phyloP scores from a whole-genome alignment of 1,140 invertebrate genomes.

The Papilio polytes region DNA sequence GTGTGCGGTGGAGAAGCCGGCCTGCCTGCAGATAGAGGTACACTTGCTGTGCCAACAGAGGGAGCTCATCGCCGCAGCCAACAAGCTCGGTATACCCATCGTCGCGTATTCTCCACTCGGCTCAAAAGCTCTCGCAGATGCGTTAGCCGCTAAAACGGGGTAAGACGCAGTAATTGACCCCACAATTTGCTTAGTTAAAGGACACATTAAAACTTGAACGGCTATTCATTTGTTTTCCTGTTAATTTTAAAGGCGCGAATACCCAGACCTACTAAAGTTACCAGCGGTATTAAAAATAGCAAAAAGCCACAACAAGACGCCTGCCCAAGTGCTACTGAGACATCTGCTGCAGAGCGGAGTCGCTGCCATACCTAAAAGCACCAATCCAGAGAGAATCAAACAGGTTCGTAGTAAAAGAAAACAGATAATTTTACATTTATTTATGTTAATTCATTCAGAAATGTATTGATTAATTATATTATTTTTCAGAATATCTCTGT shows the following conservation, averaged over 20 bases:
- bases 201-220: background rate
- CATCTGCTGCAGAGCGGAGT: conserved; percentile 90
- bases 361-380: conserved; percentile 93
- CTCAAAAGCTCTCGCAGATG: conserved; percentile 85
- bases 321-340: conserved; percentile 92
- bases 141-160: conserved; percentile 75
- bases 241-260: conserved; percentile 69
- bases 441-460: background rate
- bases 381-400: conserved; percentile 87
- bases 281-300: conserved; percentile 88
- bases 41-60: conserved; percentile 93
- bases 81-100: conserved; percentile 87
- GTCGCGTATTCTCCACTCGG: conserved; percentile 94
- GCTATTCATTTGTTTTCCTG: background rate
- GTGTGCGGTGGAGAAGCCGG: conserved; percentile 86
- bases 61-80: conserved; percentile 88
- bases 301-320: conserved; percentile 86
- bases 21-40: conserved; percentile 90
- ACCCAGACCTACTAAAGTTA: conserved; percentile 89
- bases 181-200: background rate
- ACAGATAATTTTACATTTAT: background rate
- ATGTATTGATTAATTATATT: background rate
- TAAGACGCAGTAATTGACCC: conserved; percentile 43
- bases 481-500: conserved; percentile 70
- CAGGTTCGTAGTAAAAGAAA: conserved; percentile 58